Percentiles rank a stretch among this genome's conserved stretches.
These are phyloP conservation scores for Urophycis tenuis DNA, from an alignment of 2,797 vertebrate genomes.

Conservation along the genomic window DNA sequence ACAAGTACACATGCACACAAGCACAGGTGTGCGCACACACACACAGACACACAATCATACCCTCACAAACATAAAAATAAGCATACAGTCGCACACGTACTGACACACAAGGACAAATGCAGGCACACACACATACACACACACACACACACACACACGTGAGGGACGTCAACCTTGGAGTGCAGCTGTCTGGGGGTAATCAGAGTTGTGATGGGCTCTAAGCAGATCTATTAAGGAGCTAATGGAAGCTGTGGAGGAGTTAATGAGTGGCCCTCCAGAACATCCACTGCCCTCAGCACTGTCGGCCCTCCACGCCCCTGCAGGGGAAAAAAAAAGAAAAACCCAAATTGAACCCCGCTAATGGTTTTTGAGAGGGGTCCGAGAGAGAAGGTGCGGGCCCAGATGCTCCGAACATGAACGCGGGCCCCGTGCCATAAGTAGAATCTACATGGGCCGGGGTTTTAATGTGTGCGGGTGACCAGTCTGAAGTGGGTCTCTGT, in stretches of 20 bases:
- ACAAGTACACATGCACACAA: background rate
- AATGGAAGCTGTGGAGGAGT: constrained; percentile 67
- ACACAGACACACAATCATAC: background rate
- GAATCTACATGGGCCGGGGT: background rate
- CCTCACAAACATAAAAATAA: background rate
- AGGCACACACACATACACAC: constrained; percentile 21
- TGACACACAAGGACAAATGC: constrained; percentile 4
- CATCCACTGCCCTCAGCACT: constrained; percentile 54
- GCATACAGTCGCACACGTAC: background rate
- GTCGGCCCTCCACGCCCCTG: constrained; percentile 16
- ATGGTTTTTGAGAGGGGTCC: background rate
- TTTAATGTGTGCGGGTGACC: background rate
- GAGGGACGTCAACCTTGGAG: constrained; percentile 32
- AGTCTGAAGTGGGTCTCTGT: no score
- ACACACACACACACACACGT: constrained; percentile 8
- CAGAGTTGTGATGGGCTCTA: constrained; percentile 62
- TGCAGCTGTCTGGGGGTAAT: constrained; percentile 60
- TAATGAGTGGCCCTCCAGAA: constrained; percentile 70
- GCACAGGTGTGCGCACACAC: background rate
- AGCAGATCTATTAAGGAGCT: constrained; percentile 69
- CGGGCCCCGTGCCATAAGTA: background rate
- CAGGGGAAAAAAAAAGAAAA: constrained; percentile 29
- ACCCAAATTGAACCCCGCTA: background rate
- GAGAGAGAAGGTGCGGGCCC: background rate
- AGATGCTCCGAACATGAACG: background rate